Evolutionary conservation across 2,888 invertebrate species (phyloP).

Genomic region (Odontothrips loti): DNA sequence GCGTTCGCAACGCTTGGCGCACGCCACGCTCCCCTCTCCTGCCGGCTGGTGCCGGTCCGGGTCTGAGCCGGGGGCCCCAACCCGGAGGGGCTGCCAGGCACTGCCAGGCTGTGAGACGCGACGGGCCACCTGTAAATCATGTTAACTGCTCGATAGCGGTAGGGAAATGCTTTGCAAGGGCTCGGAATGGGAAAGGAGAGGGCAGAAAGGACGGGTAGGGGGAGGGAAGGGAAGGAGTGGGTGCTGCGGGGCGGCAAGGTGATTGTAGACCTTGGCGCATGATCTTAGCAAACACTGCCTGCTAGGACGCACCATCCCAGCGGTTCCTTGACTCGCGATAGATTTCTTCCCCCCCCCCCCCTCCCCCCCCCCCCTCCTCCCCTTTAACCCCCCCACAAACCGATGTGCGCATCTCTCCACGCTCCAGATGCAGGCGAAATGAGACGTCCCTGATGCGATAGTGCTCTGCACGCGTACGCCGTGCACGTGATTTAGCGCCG

Average conservation of each 20-base stretch:
- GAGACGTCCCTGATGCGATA: too few relatives aligned
- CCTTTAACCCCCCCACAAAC: not conserved
- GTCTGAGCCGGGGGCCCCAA: not conserved
- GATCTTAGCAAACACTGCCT: too few relatives aligned
- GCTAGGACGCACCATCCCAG: too few relatives aligned
- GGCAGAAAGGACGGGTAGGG: not conserved
- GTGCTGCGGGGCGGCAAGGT: not conserved
- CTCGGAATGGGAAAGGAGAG: not conserved
- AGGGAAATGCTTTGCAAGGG: not conserved
- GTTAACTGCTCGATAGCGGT: not conserved
- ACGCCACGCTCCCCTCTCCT: not conserved
- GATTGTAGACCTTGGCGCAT: not conserved
- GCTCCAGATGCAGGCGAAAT: too few relatives aligned
- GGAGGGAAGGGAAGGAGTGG: not conserved
- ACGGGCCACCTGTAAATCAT: constrained; percentile 25
- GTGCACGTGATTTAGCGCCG: not conserved
- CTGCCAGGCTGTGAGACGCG: not conserved
- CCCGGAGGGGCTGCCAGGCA: too few relatives aligned
- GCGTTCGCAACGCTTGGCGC: not conserved
- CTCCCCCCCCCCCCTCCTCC: not conserved
- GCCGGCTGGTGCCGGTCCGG: not conserved
- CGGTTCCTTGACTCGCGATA: too few relatives aligned
- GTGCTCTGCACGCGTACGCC: not conserved
- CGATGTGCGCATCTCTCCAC: too few relatives aligned
- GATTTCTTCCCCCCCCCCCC: not conserved